These are phyloP conservation scores for Polyergus mexicanus DNA, from an alignment of 1,140 invertebrate species.

Conservation along the genomic window DNA sequence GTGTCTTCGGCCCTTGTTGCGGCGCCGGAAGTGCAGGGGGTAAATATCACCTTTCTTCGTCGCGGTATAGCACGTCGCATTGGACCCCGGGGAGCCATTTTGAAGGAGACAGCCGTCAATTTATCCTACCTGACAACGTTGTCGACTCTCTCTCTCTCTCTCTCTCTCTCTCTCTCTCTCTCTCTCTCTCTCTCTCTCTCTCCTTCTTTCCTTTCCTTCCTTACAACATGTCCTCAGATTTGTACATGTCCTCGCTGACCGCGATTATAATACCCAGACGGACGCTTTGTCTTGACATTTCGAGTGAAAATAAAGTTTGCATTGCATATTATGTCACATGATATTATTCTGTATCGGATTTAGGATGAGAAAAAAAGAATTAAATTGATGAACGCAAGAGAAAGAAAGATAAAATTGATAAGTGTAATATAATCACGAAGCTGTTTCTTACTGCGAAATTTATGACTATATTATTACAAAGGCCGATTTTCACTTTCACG, in stretches of 20 bases:
- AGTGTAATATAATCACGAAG: neutral
- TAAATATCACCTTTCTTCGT: constrained; percentile 69
- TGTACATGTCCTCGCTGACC: constrained; percentile 6
- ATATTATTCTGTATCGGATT: constrained; percentile 20
- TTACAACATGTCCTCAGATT: constrained; percentile 13
- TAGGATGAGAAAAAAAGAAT: constrained; percentile 28
- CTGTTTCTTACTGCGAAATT: neutral
- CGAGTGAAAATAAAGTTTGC: constrained; percentile 22
- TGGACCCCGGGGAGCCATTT: constrained; percentile 79
- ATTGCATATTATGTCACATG: neutral
- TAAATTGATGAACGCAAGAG: neutral
- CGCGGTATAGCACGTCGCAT: constrained; percentile 60
- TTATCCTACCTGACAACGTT: constrained; percentile 78
- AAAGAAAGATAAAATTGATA: constrained; percentile 31
- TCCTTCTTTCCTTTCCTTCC: neutral
- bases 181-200: constrained; percentile 5
- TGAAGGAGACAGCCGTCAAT: constrained; percentile 80
- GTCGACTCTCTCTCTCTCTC: constrained; percentile 48
- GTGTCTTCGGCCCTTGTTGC: constrained; percentile 50
- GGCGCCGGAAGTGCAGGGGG: constrained; percentile 58
- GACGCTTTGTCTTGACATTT: constrained; percentile 25
- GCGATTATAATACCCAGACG: constrained; percentile 32
- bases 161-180: neutral
- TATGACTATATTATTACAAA: neutral
- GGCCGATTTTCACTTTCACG: neutral